Conservation (phyloP, 2,797 vertebrate genomes). For the Argyrosomus regius region DNA sequence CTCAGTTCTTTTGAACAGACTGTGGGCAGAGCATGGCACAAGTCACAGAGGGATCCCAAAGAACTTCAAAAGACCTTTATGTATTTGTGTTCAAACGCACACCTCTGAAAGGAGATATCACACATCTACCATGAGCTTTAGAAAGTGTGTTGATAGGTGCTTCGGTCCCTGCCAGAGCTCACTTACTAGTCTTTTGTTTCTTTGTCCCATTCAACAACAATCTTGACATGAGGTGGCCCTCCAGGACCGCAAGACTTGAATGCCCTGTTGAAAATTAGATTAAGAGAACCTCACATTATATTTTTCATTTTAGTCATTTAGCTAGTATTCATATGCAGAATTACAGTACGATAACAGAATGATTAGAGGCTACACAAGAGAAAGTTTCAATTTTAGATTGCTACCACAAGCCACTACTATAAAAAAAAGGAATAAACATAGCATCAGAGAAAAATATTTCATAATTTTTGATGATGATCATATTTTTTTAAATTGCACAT, state of each 20-base stretch:
- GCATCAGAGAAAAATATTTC: background rate
- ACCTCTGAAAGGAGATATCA: conserved; percentile 11
- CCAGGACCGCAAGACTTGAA: conserved; percentile 96
- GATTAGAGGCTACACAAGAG: background rate
- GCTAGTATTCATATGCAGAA: background rate
- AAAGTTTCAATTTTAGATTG: background rate
- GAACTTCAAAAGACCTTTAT: conserved; percentile 24
- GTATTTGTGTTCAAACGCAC: background rate
- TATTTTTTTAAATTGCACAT: background rate
- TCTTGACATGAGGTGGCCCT: conserved; percentile 96
- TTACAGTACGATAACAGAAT: background rate
- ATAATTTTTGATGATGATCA: background rate
- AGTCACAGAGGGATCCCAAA: conserved; percentile 50
- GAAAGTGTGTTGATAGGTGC: background rate
- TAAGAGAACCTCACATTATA: conserved; percentile 12
- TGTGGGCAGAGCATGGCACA: conserved; percentile 65
- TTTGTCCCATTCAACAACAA: conserved; percentile 99
- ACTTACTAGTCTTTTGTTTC: conserved; percentile 99
- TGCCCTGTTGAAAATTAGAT: conserved; percentile 83
- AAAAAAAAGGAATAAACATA: background rate
- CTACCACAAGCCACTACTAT: background rate
- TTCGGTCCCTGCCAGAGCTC: background rate
- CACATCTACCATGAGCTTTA: conserved; percentile 20
- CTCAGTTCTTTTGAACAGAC: conserved; percentile 95
- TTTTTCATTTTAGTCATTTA: background rate